Conservation (phyloP, 2,888 invertebrate genomes). For the Drosophila multiciliata region DNA sequence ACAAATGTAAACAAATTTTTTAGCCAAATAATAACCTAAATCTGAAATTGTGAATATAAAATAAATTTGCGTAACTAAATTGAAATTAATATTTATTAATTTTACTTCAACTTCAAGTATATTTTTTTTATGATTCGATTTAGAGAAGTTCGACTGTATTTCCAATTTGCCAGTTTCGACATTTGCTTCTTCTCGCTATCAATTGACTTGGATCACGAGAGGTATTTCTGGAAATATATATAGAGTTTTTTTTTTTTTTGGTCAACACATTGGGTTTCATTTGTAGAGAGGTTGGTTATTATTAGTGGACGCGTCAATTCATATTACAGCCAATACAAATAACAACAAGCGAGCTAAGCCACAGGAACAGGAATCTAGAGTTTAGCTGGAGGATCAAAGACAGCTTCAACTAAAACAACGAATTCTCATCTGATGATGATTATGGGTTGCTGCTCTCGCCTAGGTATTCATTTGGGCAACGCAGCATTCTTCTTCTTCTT, state of each 20-base stretch:
- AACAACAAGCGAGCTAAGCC: constrained; percentile 49
- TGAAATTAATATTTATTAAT: background rate
- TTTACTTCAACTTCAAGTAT: background rate
- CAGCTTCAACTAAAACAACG: constrained; percentile 18
- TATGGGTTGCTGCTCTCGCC: constrained; percentile 66
- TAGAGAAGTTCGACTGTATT: constrained; percentile 32
- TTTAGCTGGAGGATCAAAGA: constrained; percentile 36
- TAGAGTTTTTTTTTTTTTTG: constrained; percentile 13
- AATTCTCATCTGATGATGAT: constrained; percentile 68
- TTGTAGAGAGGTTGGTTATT: constrained; percentile 57
- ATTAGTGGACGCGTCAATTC: constrained; percentile 78
- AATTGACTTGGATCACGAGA: constrained; percentile 65
- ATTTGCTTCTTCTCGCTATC: constrained; percentile 58
- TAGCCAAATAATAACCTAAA: background rate
- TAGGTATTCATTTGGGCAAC: constrained; percentile 77
- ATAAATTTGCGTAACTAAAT: background rate
- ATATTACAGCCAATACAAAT: constrained; percentile 77
- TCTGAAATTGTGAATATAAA: too few relatives aligned
- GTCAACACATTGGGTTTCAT: constrained; percentile 30
- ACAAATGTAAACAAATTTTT: background rate
- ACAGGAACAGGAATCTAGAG: constrained; percentile 27
- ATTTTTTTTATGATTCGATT: background rate
- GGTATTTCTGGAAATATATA: constrained; percentile 38
- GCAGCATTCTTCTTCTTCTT: constrained; percentile 53
- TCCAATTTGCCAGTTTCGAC: constrained; percentile 63